phyloP scores from a whole-genome alignment of 2,797 vertebrate species.

The Helostoma temminkii region DNA sequence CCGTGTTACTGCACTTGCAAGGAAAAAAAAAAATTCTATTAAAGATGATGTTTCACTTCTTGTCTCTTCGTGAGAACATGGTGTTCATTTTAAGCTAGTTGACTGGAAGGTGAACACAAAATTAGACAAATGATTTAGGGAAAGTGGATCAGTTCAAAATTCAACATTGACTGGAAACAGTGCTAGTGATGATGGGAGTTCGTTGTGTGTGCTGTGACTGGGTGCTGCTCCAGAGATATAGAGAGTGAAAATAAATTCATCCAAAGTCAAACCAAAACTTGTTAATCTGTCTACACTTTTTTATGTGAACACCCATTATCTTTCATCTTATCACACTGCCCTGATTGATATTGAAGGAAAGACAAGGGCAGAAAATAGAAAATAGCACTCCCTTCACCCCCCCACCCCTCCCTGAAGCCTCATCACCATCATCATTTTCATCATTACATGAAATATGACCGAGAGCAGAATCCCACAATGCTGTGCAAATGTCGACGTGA shows the following conservation, averaged over 20 bases:
- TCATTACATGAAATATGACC: conserved; percentile 87
- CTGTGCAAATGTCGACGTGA: conserved; percentile 80
- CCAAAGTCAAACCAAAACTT: conserved; percentile 49
- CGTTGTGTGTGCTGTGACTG: background rate
- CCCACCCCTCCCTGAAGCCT: conserved; percentile 68
- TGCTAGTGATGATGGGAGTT: conserved; percentile 7
- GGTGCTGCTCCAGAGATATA: background rate
- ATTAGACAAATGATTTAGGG: conserved; percentile 15
- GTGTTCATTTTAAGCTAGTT: conserved; percentile 35
- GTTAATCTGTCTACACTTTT: conserved; percentile 45
- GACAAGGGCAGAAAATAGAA: conserved; percentile 79
- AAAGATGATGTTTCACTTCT: conserved; percentile 54
- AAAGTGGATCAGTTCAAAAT: conserved; percentile 33
- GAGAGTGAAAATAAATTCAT: conserved; percentile 19
- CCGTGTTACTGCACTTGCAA: conserved; percentile 58
- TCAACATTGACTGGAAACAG: conserved; percentile 14
- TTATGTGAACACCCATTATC: conserved; percentile 66
- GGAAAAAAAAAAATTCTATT: conserved; percentile 47
- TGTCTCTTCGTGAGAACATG: conserved; percentile 35
- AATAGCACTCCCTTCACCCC: conserved; percentile 20
- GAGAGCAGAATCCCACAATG: conserved; percentile 86
- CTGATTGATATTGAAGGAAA: conserved; percentile 82
- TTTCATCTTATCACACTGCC: conserved; percentile 62
- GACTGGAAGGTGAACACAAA: conserved; percentile 17
- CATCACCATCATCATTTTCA: conserved; percentile 85